Base-by-base conservation (phyloP, 2,888 invertebrate species). In the Scaptomyza tumidula region DNA sequence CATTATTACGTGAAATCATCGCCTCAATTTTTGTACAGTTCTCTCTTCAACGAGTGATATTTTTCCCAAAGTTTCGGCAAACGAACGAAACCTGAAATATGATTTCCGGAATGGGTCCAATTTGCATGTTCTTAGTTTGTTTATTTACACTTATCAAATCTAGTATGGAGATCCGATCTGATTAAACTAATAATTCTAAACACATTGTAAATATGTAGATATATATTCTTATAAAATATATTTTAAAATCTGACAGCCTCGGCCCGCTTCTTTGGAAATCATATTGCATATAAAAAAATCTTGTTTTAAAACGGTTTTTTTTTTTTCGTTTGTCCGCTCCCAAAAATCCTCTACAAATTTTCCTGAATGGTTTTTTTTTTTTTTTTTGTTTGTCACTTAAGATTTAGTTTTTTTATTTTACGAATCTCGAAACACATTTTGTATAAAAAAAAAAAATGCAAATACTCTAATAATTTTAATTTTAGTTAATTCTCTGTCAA, bases 401-500 rank as follows among this genome's bases (percentile, higher is more conserved):
- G 14, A 39, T 14, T 14, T 3, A 5, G 35, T 37, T 37, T 13
- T 37, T 60, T 49, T 68, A 57, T 48, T 67, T 73, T 45, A 11
- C 14, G 27, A 60, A 37, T 46, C 16, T 50, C 41, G 4, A 65
- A 57, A 75, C 76, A 84, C 79, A 77, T 74, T 63, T 78, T 84
- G 76, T 74, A 80, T 69, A 80, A 60, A 71, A 75, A 71, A 75
- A 71, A 33, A 33, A 33, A 10, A 33, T 33, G 64, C 53, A 67
- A 80, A 64, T 62, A 78, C 49, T 62, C 55, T 78, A 67, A 81
- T 73, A 59, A 73, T 52, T 29, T 67, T 70, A 45, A 62, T 77
- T 85, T 86, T 72, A 72, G 60, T 86, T 81, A 71, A 74, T 67
- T 77, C 73, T 84, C 68, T 81, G 68, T 78, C 81, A 75, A 78